Evolutionary conservation across 2,888 invertebrate species (phyloP), one percentile per base, ranked within the genome.

Genomic region (Drosophila mercatorum): DNA sequence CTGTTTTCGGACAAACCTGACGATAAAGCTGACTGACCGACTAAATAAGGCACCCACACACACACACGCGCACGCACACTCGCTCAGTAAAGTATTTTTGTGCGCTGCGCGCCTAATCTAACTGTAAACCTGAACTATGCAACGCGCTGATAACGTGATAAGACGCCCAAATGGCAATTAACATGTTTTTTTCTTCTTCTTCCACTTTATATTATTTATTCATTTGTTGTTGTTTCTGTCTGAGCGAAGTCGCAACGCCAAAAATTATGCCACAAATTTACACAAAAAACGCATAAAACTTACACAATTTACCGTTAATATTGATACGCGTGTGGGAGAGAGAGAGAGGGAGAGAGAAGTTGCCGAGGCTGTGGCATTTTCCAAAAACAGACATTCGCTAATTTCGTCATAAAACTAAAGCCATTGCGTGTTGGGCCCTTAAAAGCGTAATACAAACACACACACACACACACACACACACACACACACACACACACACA

Each of bases 331-430:
- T 34, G 34, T 12, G 44, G 2, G 28, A n/a, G 12, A 17, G 31
- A 28, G 31, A 43, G 14, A 22, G 22, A 22, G n/a, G 38, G 28
- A 34, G 40, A 3, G 44, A 41, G 46, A 58, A 31, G 59, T 78
- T 70, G 79, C 61, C 72, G 59, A 68, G 66, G 73, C 68, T 66
- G 72, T 67, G 72, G 47, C 67, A 56, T 64, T 76, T 68, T 71
- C 56, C 53, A 70, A 61, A 70, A 61, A 68, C 46, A 68, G 69
- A 72, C 58, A 68, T 87, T 72, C 73, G 72, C 79, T 81, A 84
- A 91, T 90, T 90, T 91, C 89, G 68, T 63, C 89, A 90, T 87
- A 80, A 81, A 83, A 81, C 82, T 80, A 77, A 75, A 77, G 68
- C 69, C 76, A 80, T 90, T 90, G 85, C 91, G 91, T 84, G 80